Evolutionary conservation across 2,888 invertebrate genomes (phyloP).

Genomic region (Auanema freiburgensis): DNA sequence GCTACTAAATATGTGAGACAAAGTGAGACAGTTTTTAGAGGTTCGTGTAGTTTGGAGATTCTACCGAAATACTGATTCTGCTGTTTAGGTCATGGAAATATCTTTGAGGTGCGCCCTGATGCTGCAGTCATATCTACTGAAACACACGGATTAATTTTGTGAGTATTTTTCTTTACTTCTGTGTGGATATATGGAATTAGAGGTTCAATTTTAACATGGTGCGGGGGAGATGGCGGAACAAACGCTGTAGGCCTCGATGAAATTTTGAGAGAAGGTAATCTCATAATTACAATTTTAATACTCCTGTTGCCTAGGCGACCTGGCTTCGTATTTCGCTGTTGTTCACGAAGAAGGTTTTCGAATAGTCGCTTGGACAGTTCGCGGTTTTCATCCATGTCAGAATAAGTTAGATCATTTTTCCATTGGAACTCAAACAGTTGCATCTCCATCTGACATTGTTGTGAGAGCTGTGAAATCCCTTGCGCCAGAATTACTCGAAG

Average conservation of each 20-base stretch:
- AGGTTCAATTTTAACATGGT: conserved; percentile 18
- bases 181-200: too few species aligned
- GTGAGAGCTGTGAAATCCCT: too few species aligned
- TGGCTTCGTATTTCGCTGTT: too few species aligned
- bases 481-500: too few species aligned
- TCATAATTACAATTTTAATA: neutral
- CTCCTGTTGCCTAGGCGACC: too few species aligned
- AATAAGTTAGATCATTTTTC: too few species aligned
- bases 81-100: conserved; percentile 4
- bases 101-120: neutral
- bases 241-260: conserved; percentile 9
- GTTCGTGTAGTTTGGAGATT: neutral
- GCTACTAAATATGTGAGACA: conserved; percentile 7
- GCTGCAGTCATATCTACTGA: neutral
- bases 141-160: neutral
- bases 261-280: conserved; percentile 6
- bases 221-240: conserved; percentile 13
- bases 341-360: too few species aligned
- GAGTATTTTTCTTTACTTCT: too few species aligned
- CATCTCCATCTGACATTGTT: too few species aligned
- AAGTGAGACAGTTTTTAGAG: neutral
- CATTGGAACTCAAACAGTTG: too few species aligned
- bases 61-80: neutral
- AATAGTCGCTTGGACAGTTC: too few species aligned
- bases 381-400: too few species aligned